Evolutionary conservation across 1,140 invertebrate genomes (phyloP).

Genomic region (Pseudomyrmex pallidus): DNA sequence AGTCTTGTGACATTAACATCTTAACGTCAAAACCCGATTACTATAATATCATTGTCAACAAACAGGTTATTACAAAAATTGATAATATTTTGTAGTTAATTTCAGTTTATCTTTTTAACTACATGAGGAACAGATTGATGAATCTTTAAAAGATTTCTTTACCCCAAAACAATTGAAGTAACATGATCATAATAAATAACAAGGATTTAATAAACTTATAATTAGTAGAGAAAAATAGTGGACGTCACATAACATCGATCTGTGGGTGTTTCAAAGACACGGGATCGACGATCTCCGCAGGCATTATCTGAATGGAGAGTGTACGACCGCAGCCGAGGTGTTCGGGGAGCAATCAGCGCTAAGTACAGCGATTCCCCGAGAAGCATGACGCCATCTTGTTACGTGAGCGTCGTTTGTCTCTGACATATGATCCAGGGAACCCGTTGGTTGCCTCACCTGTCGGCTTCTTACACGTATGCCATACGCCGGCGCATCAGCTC

Average conservation of each 20-base stretch:
- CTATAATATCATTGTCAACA: too few relatives aligned
- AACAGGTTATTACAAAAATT: background rate
- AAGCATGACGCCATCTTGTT: constrained; percentile 76
- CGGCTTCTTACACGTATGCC: constrained; percentile 55
- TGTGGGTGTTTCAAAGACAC: background rate
- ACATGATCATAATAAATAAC: too few relatives aligned
- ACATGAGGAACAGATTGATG: background rate
- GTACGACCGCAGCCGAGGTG: constrained; percentile 52
- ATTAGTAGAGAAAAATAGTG: background rate
- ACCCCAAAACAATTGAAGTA: background rate
- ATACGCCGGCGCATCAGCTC: background rate
- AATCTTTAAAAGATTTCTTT: background rate
- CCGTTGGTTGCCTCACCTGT: constrained; percentile 57
- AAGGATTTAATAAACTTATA: background rate
- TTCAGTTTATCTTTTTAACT: background rate
- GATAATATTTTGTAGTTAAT: background rate
- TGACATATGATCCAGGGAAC: constrained; percentile 65
- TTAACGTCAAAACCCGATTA: background rate
- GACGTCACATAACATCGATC: background rate
- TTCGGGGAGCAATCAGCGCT: constrained; percentile 73
- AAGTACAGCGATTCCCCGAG: constrained; percentile 72
- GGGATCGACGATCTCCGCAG: constrained; percentile 35
- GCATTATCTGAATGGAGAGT: constrained; percentile 55
- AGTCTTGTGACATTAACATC: too few relatives aligned
- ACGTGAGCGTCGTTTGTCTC: constrained; percentile 79